Percentiles rank a stretch among this genome's conserved stretches.
phyloP scores from a whole-genome alignment of 2,113 vertebrate genomes.

The Bos javanicus region DNA sequence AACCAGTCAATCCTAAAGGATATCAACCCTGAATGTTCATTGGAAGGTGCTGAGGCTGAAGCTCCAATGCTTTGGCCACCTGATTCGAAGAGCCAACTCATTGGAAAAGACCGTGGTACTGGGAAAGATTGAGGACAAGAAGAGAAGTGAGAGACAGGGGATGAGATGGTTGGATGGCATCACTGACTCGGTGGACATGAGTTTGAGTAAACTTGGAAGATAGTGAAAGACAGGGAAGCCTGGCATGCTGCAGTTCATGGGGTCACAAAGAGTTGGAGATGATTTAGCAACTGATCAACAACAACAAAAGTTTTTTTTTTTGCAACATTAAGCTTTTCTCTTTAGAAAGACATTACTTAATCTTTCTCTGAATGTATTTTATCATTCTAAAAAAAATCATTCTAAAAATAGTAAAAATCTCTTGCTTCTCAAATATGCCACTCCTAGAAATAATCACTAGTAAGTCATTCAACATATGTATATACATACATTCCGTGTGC shows the following conservation, averaged over 20 bases:
- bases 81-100: background rate
- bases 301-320: background rate
- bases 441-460: background rate
- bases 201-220: background rate
- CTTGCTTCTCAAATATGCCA: background rate
- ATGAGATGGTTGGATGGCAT: background rate
- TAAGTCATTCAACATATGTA: background rate
- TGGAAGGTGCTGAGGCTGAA: background rate
- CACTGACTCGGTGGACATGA: background rate
- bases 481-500: background rate
- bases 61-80: background rate
- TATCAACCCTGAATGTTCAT: background rate
- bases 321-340: background rate
- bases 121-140: background rate
- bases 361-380: background rate
- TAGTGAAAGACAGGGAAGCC: background rate
- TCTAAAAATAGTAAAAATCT: background rate
- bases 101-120: background rate
- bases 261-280: background rate
- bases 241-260: background rate
- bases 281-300: background rate
- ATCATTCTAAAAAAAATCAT: background rate
- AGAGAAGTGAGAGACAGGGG: background rate
- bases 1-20: background rate
- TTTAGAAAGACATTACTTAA: background rate